These are phyloP conservation scores for Spialia ferax DNA, from an alignment of 2,888 invertebrate species.

Conservation along the genomic window DNA sequence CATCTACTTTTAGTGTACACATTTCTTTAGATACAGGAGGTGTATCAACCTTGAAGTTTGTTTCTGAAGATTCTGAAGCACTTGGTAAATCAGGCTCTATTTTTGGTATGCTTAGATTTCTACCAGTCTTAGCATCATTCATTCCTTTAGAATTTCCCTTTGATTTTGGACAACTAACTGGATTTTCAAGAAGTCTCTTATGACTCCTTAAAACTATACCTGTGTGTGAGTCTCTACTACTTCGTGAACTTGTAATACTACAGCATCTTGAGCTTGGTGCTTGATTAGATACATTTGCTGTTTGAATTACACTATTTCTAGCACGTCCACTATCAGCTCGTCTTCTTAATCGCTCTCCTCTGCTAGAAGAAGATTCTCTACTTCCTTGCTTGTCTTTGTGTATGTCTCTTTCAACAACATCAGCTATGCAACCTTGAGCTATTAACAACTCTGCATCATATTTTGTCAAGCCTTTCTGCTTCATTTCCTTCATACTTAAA, in stretches of 20 bases:
- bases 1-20: conserved; percentile 53
- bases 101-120: conserved; percentile 64
- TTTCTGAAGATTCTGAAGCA: conserved; percentile 57
- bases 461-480: conserved; percentile 94
- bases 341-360: conserved; percentile 70
- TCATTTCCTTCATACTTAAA: conserved; percentile 94
- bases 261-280: conserved; percentile 74
- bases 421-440: conserved; percentile 92
- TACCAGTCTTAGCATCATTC: conserved; percentile 64
- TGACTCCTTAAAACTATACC: conserved; percentile 89
- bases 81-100: conserved; percentile 64
- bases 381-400: conserved; percentile 72
- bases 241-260: conserved; percentile 81
- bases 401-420: conserved; percentile 82
- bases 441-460: conserved; percentile 96
- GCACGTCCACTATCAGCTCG: conserved; percentile 68
- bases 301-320: conserved; percentile 62
- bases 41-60: conserved; percentile 54
- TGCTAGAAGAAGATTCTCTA: conserved; percentile 78
- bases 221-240: conserved; percentile 77
- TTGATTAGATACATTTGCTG: conserved; percentile 64
- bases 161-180: conserved; percentile 62
- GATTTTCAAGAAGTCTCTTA: conserved; percentile 81
- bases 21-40: conserved; percentile 54
- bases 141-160: conserved; percentile 62